Conservation (phyloP, 53 echinoderm and acorn worm species). For the Echinarachnius parma region DNA sequence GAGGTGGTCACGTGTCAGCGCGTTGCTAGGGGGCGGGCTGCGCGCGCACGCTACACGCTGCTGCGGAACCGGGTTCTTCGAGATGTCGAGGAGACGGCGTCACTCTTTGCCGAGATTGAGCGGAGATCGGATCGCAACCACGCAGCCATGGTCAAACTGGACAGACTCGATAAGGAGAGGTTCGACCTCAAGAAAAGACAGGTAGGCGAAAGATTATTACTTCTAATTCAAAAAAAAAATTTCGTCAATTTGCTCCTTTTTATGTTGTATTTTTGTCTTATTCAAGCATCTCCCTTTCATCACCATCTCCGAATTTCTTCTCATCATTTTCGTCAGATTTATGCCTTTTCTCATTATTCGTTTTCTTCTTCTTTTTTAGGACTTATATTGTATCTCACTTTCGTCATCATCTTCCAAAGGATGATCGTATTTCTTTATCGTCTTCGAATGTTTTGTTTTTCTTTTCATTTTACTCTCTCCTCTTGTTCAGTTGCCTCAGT, state of each 20-base stretch:
- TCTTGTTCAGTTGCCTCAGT: no score
- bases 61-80: slow-evolving; percentile 36
- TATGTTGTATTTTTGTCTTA: background rate
- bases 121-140: slow-evolving; percentile 14
- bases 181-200: slow-evolving; percentile 67
- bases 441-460: no score
- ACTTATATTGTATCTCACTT: no score
- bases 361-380: no score
- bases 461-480: no score
- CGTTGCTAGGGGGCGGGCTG: slow-evolving; percentile 68
- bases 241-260: background rate
- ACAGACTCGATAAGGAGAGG: slow-evolving; percentile 59
- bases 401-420: no score
- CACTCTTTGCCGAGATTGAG: slow-evolving; percentile 35
- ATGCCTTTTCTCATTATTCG: no score
- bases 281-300: background rate
- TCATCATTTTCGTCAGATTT: no score
- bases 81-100: slow-evolving; percentile 4
- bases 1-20: slow-evolving; percentile 77
- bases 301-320: no score
- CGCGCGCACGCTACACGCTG: slow-evolving; percentile 39
- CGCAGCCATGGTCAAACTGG: slow-evolving; percentile 54
- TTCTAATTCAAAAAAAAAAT: background rate
- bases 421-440: no score
- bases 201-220: slow-evolving; percentile 25